A percentile compares a stretch with the other conserved stretches of the same genome.
Conservation (phyloP, 2,797 vertebrate genomes). For the Hapalemur alaotrensis region DNA sequence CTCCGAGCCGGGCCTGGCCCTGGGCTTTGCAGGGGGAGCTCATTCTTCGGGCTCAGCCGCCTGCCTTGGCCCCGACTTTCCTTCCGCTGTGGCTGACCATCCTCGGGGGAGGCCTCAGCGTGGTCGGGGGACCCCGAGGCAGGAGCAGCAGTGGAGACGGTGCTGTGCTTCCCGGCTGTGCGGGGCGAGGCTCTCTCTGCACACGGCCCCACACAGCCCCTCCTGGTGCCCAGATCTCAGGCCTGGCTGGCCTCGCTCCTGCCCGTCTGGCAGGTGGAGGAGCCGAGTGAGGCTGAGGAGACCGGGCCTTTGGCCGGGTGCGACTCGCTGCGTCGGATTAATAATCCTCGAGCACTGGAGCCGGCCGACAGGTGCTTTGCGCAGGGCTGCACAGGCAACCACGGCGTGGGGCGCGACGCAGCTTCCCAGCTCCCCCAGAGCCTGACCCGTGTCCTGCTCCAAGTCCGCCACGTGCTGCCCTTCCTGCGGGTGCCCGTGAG, state of each 20-base stretch:
- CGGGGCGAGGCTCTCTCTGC: background rate
- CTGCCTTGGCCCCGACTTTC: background rate
- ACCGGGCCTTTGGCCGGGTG: accelerated
- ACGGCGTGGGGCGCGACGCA: accelerated
- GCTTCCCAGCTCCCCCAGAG: accelerated
- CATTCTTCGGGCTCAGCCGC: background rate
- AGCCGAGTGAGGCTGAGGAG: accelerated
- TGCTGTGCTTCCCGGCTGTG: background rate
- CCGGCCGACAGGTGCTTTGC: accelerated
- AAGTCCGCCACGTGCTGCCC: accelerated
- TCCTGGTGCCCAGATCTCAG: too few relatives aligned
- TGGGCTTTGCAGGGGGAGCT: background rate
- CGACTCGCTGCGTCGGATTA: accelerated
- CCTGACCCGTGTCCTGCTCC: background rate
- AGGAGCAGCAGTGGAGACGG: too few relatives aligned
- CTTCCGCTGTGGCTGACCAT: background rate
- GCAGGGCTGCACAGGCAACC: accelerated
- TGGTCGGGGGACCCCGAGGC: too few relatives aligned
- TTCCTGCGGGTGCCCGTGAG: accelerated
- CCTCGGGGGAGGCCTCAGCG: background rate
- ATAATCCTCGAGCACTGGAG: too few relatives aligned
- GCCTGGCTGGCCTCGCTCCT: background rate
- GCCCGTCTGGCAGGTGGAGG: background rate
- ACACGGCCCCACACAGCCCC: background rate
- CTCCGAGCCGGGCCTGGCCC: background rate